These are phyloP conservation scores for Gymnothorax reevesii DNA, from an alignment of 2,797 vertebrate species.

Conservation along the genomic window DNA sequence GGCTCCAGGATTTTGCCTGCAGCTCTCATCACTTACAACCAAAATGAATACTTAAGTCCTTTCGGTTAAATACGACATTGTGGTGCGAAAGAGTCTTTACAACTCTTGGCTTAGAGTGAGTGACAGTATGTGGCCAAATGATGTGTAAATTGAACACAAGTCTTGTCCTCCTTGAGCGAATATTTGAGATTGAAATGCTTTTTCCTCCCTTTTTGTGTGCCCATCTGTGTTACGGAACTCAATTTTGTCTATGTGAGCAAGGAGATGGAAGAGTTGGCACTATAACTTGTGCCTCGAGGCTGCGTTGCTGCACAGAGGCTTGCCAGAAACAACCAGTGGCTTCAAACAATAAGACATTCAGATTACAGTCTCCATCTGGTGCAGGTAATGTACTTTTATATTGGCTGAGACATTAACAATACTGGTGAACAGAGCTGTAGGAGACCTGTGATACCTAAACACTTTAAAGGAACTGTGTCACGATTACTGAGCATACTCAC, in stretches of 20 bases:
- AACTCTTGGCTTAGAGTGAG: background rate
- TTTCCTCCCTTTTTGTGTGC: background rate
- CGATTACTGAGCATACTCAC: no score
- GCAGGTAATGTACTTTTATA: background rate
- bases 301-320: background rate
- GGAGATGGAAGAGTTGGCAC: background rate
- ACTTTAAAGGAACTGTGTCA: no score
- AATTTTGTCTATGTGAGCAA: no score
- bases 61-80: background rate
- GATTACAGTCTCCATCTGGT: background rate
- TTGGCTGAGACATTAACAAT: background rate
- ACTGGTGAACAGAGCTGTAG: background rate
- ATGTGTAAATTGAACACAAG: background rate
- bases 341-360: conserved; percentile 1
- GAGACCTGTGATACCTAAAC: no score
- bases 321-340: background rate
- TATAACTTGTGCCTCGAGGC: background rate
- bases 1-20: background rate
- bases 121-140: background rate
- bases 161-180: background rate
- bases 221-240: background rate
- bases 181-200: background rate
- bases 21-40: background rate
- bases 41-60: background rate
- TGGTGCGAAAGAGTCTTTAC: background rate